Base-by-base conservation (phyloP, 1,140 invertebrate genomes). In the Antheraea mylitta region DNA sequence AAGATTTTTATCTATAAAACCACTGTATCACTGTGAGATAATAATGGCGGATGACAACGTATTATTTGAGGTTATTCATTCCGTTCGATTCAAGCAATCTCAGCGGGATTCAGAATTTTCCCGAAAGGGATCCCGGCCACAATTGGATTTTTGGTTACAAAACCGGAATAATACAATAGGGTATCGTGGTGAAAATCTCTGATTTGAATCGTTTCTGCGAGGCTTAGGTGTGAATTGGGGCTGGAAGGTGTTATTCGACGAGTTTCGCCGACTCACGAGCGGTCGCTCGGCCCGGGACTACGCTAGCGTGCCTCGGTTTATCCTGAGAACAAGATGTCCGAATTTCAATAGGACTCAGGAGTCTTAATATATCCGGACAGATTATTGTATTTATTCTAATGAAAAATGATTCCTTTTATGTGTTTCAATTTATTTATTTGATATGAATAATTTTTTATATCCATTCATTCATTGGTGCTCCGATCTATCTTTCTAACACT, bases 71-170 rank as follows among this genome's bases (percentile, higher is more conserved):
- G 85, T 85, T 86, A 87, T 91, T 89, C 87, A 87, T 89, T 84
- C 76, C 73, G 77, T 79, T 76, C 79, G 85, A 88, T 88, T 86
- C 77, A 83, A 78, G 77, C 88, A 92, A 92, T 90, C 89, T 82
- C 89, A 81, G 87, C 86, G 85, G 89, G 88, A 89, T 77, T 84
- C 79, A 83, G 84, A 85, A 81, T 89, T 84, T 86, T 87, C 85
- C 70, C 82, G 74, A 89, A 91, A 30, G 89, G 81, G 85, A 84
- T 87, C 89, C 77, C 74, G 69, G 80, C 65, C 78, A 90, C 90
- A 92, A 92, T 92, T 90, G 90, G 90, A 92, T 92, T 90, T 92
- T 90, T 92, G 90, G 85, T 89, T 90, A 83, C 83, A 78, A 89
- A 88, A 87, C 86, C 86, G 89, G 89, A 92, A 92, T 92, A 92